Conservation (phyloP, 2,797 vertebrate genomes). For the Sitta carolinensis region DNA sequence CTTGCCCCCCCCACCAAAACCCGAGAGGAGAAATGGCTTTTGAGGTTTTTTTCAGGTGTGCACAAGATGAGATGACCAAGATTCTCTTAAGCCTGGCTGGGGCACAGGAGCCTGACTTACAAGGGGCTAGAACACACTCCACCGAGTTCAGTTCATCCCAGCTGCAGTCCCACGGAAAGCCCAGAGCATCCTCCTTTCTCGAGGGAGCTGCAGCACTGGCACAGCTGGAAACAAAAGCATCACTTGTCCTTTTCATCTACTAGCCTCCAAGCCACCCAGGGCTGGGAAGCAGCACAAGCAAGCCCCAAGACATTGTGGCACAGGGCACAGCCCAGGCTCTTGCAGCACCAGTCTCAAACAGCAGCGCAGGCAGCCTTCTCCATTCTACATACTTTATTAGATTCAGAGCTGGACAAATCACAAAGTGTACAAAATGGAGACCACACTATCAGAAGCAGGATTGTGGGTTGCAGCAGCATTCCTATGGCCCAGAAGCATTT, state of each 20-base stretch:
- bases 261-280: neutral
- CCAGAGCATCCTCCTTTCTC: neutral
- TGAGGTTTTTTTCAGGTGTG: neutral
- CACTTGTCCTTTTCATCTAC: neutral
- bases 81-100: neutral
- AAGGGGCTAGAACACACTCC: neutral
- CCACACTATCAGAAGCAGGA: conserved; percentile 80
- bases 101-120: neutral
- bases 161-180: neutral
- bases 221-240: neutral
- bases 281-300: neutral
- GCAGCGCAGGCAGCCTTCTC: conserved; percentile 3
- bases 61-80: neutral
- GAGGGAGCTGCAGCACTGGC: neutral
- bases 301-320: accelerated
- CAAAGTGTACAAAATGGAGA: conserved; percentile 84
- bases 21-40: neutral
- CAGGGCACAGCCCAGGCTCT: neutral
- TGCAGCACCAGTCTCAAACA: neutral
- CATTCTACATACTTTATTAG: conserved; percentile 84
- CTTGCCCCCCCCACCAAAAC: accelerated
- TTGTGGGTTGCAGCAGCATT: conserved; percentile 62
- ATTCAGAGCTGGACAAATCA: conserved; percentile 84
- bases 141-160: neutral
- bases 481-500: conserved; percentile 58